phyloP scores from a whole-genome alignment of 2,113 vertebrate species.

The Xiphophorus maculatus region DNA sequence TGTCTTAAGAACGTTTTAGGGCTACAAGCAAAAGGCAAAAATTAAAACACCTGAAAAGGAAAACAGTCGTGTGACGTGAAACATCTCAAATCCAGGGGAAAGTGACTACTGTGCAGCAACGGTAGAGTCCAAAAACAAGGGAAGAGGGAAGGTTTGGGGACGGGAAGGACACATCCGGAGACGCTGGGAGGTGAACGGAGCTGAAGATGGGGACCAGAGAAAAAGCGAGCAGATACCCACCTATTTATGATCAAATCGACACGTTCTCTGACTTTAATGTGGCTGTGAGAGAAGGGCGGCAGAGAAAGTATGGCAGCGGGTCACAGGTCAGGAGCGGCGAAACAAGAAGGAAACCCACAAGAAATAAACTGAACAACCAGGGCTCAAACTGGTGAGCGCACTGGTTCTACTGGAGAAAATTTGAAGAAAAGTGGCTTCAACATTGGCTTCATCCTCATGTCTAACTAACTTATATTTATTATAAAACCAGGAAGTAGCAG shows the following conservation, averaged over 20 bases:
- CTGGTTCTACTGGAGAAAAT: slow-evolving; percentile 2
- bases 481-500: background rate
- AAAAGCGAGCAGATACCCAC: slow-evolving; percentile 90
- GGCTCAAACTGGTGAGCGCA: background rate
- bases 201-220: slow-evolving; percentile 69
- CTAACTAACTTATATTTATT: background rate
- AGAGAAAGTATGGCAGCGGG: slow-evolving; percentile 32
- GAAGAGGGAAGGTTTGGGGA: background rate
- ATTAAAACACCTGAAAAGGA: slow-evolving; percentile 11
- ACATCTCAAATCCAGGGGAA: background rate
- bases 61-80: slow-evolving; percentile 19
- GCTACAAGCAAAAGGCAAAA: slow-evolving; percentile 61
- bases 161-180: background rate
- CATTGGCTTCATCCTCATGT: background rate
- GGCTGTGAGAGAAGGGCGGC: slow-evolving; percentile 83
- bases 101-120: slow-evolving; percentile 1
- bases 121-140: slow-evolving; percentile 9
- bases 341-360: slow-evolving; percentile 12
- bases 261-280: slow-evolving; percentile 97
- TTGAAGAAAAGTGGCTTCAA: background rate
- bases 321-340: slow-evolving; percentile 23
- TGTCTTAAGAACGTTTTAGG: slow-evolving; percentile 5
- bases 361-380: background rate
- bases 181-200: slow-evolving; percentile 29
- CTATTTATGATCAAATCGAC: slow-evolving; percentile 99